Evolutionary conservation across 1,140 invertebrate species (phyloP), one percentile per base, ranked within the genome.

Genomic region (Caligus rogercresseyi): DNA sequence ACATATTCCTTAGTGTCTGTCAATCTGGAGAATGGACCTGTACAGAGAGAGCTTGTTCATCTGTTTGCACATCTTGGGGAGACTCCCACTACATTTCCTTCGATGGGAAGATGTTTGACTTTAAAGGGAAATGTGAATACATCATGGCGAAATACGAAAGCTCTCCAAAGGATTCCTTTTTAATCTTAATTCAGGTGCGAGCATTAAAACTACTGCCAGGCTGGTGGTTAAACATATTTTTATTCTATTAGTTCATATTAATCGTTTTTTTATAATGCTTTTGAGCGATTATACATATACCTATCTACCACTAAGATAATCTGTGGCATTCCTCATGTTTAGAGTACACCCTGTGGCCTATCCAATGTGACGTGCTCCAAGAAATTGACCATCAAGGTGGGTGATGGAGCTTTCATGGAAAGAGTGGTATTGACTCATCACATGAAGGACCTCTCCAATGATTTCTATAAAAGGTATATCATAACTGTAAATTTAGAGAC

Each of bases 51-150:
- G 65, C 67, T 16, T 75, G 74, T 67, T 74, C 80, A 51, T 83
- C 80, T 11, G 75, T 83, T 16, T 91, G 87, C 71, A 78, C 79
- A 16, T 79, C 83, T 2, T 89, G 86, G 85, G 87, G 87, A 2
- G 85, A 88, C 68, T 87, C 86, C 1, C 89, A 93, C 71, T 86
- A 87, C 69, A 82, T 80, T 66, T 89, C 86, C 0, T 93, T 88
- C 69, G 89, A 92, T 73, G 84, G 83, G 0, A 79, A 78, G 15
- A 74, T 79, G 4, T 92, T 80, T 70, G 85, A 90, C 69, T 92
- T 91, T 72, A 86, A 91, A 72, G 87, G 89, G 24, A 78, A 82
- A 53, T 94, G 89, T 70, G 83, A 87, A 64, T 92, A 92, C 69
- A 77, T 90, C 14, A 72, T 92, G 4, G 81, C 82, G 1, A 87